phyloP scores from a whole-genome alignment of 2,797 vertebrate species.

The Sciurus vulgaris region DNA sequence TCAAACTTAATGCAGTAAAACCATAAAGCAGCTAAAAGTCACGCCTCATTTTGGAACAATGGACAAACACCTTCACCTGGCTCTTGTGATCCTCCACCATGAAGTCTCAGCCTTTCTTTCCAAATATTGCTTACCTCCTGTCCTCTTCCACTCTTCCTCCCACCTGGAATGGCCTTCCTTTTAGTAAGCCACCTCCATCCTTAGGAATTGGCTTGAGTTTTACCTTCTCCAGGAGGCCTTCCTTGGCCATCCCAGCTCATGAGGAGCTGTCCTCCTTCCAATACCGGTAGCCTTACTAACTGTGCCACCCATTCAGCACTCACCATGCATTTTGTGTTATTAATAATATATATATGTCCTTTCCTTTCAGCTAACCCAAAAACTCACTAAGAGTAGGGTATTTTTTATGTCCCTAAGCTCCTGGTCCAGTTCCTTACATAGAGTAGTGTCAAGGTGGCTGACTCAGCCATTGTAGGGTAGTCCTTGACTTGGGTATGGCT shows the following conservation, averaged over 20 bases:
- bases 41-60: neutral
- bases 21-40: neutral
- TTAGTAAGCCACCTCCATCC: neutral
- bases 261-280: neutral
- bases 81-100: neutral
- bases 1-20: neutral
- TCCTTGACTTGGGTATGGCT: too few species aligned
- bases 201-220: neutral
- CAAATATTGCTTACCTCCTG: neutral
- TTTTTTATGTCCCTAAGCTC: neutral
- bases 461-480: neutral
- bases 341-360: neutral
- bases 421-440: neutral
- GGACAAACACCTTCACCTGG: neutral
- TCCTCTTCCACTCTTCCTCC: neutral
- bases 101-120: neutral
- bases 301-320: neutral
- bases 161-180: neutral
- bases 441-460: neutral
- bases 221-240: neutral
- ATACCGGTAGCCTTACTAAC: neutral
- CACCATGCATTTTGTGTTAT: neutral
- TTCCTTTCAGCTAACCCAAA: constrained; percentile 9
- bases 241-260: neutral
- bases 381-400: neutral